Base-by-base conservation (phyloP, 1,140 invertebrate species). In the Zaprionus lachaisei region DNA sequence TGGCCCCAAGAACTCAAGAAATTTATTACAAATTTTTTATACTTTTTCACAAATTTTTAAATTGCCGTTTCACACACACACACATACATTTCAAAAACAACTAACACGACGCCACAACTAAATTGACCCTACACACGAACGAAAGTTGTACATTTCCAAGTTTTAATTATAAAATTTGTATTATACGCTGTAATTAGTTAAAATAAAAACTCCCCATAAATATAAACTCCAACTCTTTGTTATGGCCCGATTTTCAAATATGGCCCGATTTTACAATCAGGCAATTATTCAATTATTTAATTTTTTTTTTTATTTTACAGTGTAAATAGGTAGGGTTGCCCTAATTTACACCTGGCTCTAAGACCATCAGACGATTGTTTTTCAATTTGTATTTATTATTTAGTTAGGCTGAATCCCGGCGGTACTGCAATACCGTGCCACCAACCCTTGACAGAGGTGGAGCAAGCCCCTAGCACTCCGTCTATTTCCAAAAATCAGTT, bases 381-480 rank as follows among this genome's bases (percentile, higher is more conserved):
- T 28, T 28, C 7, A 31, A 0, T 34, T 47, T 47, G 6, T 22
- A 51, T 51, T 51, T 51, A 51, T 51, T 24, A 22, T 5, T 51
- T 14, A 51, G 20, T 51, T 51, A 12, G 47, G 47, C 47, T 1
- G 9, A 83, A 80, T 86, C 81, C 81, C 76, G 79, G 77, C 60
- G 66, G 74, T 84, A 94, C 93, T 95, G 94, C 94, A 94, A 95
- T 94, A 93, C 94, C 93, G 91, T 94, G 93, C 92, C 94, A 93
- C 92, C 94, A 93, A 95, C 94, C 94, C 93, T 93, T 81, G 93
- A 94, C 91, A 92, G 93, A 93, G 92, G 91, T 93, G 93, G 93
- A 94, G 94, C 94, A 94, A 92, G 92, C 92, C 81, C 93, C 93
- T 93, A 93, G 89, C 91, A 67, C 83, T 92, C 93, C 93, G 80